phyloP scores from a whole-genome alignment of 2,113 vertebrate genomes.

The Cheilinus undulatus region DNA sequence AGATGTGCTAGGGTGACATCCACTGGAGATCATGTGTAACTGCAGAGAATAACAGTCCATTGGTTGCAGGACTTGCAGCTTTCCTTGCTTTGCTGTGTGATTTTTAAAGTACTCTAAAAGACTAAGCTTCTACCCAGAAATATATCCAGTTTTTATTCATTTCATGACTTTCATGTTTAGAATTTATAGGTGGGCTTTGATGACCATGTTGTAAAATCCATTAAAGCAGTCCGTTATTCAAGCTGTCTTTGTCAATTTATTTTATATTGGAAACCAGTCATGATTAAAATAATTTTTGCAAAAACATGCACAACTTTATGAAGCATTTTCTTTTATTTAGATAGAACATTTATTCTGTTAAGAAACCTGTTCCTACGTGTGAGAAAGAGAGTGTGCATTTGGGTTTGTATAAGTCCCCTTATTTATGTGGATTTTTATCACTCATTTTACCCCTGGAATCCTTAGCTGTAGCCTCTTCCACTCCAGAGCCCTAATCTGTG shows the following conservation, averaged over 20 bases:
- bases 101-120: not conserved
- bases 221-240: not conserved
- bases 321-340: too few species aligned
- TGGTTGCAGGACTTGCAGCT: not conserved
- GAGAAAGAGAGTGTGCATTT: not conserved
- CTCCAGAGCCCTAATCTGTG: too few species aligned
- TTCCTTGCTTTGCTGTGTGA: not conserved
- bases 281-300: too few species aligned
- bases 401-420: not conserved
- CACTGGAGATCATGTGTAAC: slow-evolving; percentile 21
- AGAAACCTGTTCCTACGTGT: not conserved
- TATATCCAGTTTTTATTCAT: too few species aligned
- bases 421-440: not conserved
- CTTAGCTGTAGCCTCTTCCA: not conserved
- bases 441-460: not conserved
- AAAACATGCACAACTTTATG: too few species aligned
- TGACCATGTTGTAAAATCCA: too few species aligned
- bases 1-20: slow-evolving; percentile 17
- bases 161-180: too few species aligned
- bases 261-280: too few species aligned
- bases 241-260: not conserved
- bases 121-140: too few species aligned
- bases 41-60: not conserved
- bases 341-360: not conserved
- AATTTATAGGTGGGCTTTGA: too few species aligned